phyloP scores from a whole-genome alignment of 1,140 invertebrate genomes.

The Drosophila saltans region DNA sequence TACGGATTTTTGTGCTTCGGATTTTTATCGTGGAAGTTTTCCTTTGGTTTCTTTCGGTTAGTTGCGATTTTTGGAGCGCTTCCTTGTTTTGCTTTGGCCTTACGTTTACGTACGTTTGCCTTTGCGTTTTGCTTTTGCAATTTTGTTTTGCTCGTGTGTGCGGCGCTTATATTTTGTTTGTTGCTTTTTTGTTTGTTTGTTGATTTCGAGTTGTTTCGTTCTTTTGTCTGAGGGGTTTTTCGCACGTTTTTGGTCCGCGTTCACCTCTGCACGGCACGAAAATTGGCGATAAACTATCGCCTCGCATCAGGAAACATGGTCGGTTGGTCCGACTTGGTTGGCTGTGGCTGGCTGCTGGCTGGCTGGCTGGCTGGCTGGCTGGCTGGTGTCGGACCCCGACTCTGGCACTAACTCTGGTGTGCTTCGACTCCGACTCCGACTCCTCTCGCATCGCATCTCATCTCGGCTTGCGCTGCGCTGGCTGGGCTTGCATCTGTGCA shows the following conservation, averaged over 20 bases:
- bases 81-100: neutral
- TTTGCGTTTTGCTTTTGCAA: constrained; percentile 4
- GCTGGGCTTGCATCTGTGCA: constrained; percentile 39
- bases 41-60: constrained; percentile 1
- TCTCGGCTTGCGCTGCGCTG: constrained; percentile 40
- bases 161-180: neutral
- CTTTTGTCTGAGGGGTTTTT: constrained; percentile 41
- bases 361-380: neutral
- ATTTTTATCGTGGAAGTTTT: constrained; percentile 3
- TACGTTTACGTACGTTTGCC: constrained; percentile 15
- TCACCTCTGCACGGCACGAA: constrained; percentile 83
- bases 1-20: constrained; percentile 8
- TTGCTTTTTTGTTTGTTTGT: constrained; percentile 9
- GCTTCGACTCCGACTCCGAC: constrained; percentile 9
- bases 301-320: constrained; percentile 83
- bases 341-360: constrained; percentile 15
- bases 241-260: constrained; percentile 82
- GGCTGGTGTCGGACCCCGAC: neutral
- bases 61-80: neutral
- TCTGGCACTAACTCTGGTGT: constrained; percentile 17
- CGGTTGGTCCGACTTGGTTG: constrained; percentile 62
- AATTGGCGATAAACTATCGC: constrained; percentile 83
- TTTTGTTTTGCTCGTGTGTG: neutral
- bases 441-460: constrained; percentile 45
- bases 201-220: constrained; percentile 7